Evolutionary conservation across 2,113 vertebrate species (phyloP).

Genomic region (Scophthalmus maximus): DNA sequence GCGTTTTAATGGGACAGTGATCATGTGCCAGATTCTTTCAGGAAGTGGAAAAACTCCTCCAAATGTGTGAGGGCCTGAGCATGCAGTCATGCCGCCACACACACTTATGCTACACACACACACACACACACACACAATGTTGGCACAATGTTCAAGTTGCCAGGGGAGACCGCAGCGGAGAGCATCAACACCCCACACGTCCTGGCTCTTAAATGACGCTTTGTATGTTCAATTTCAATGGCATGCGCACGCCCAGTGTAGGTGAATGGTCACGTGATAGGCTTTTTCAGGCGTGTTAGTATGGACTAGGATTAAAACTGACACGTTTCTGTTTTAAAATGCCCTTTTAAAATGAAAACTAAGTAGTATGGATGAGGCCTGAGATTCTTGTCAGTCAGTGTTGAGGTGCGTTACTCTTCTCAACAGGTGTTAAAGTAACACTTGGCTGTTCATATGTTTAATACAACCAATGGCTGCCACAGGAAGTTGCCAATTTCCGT

Average conservation of each 20-base stretch:
- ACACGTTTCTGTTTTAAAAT: too few species aligned
- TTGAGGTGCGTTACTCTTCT: too few species aligned
- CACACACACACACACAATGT: neutral
- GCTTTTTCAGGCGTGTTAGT: too few species aligned
- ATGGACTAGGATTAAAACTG: too few species aligned
- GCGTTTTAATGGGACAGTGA: constrained; percentile 8
- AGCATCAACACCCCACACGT: constrained; percentile 10
- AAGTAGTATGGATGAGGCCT: too few species aligned
- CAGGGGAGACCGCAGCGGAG: neutral
- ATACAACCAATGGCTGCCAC: neutral
- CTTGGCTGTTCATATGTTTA: too few species aligned
- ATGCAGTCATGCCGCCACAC: neutral
- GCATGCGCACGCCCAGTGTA: too few species aligned
- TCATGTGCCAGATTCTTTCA: constrained; percentile 48
- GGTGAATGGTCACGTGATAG: too few species aligned
- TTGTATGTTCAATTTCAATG: neutral
- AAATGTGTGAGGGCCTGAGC: neutral
- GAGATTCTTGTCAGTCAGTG: too few species aligned
- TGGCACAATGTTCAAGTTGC: neutral
- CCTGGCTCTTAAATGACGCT: neutral
- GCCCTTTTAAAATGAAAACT: too few species aligned
- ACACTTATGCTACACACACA: neutral
- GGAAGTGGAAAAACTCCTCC: constrained; percentile 10
- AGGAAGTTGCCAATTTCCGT: neutral
- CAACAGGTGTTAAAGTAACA: too few species aligned